Evolutionary conservation across 2,113 vertebrate species (phyloP), one percentile per base, ranked within the genome.

Genomic region (Pantherophis guttatus): DNA sequence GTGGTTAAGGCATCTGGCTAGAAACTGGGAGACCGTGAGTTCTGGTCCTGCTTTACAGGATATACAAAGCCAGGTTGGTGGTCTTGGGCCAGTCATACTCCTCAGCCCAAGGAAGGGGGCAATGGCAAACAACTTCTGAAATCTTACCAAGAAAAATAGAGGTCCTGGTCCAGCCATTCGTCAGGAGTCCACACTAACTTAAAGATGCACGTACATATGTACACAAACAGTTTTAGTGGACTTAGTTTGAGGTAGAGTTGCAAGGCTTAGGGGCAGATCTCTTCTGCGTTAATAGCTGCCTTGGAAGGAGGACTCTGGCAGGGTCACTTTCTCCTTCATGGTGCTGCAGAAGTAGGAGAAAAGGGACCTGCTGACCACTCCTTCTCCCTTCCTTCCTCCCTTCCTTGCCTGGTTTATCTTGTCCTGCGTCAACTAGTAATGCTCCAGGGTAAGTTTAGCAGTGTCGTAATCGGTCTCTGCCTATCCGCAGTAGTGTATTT

Each of bases 301-400:
- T 65, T 86, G 15, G 21, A 53, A 88, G 55, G 88, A 65, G n/a
- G 50, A 7, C 9, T 50, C 62, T 54, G 75, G 89, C 33, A 17
- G 15, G n/a, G 10, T 52, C 50, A 53, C 23, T 57, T 54, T 90
- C 81, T 65, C 19, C 75, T 87, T 90, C 33, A 48, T 44, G 81
- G 92, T 90, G 88, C 92, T 93, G 81, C 50, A 93, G 89, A 87
- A 85, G 57, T 29, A 58, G n/a, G 81, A 44, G 89, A 90, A 65
- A 89, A 54, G 26, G 15, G n/a, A 48, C 55, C 57, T 23, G 21
- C 44, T 81, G 29, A 53, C 29, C 21, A 44, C 11, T 90, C 17
- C 44, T 58, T 12, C 12, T 5, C 81, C 75, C 19, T 24, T 9
- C 24, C 39, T 44, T 44, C 39, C 81, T n/a, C 15, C 65, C 19